Percentiles rank a stretch among this genome's conserved stretches.
phyloP scores from a whole-genome alignment of 2,888 invertebrate species.

The Apodemia zela region DNA sequence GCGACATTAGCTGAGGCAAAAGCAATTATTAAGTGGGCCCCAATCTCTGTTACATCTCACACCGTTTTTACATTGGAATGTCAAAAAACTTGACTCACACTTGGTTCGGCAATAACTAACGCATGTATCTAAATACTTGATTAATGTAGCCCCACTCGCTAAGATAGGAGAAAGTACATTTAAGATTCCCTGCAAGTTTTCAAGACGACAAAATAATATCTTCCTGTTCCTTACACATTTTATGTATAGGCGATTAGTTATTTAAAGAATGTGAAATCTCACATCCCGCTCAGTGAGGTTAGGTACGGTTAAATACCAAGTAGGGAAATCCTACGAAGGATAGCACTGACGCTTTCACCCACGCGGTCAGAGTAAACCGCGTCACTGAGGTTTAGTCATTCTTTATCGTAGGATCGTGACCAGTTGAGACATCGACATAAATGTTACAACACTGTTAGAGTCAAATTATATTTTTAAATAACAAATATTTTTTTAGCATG shows the following conservation, averaged over 20 bases:
- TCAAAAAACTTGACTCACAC: no score
- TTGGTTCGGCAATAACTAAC: no score
- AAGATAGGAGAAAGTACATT: neutral
- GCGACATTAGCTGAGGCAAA: no score
- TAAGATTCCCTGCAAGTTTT: slow-evolving; percentile 18
- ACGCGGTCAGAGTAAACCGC: slow-evolving; percentile 32
- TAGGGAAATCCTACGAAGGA: slow-evolving; percentile 43
- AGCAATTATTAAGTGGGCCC: no score
- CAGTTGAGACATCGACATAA: slow-evolving; percentile 19
- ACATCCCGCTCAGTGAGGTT: slow-evolving; percentile 37
- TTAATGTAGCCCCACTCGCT: neutral
- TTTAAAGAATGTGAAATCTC: slow-evolving; percentile 33
- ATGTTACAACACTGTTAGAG: neutral
- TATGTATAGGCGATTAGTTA: slow-evolving; percentile 25
- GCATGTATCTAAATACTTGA: no score
- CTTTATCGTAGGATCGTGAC: slow-evolving; percentile 38
- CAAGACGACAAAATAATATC: slow-evolving; percentile 11
- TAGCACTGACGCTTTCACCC: slow-evolving; percentile 53
- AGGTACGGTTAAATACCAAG: slow-evolving; percentile 45
- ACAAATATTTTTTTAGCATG: no score
- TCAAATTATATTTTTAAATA: no score
- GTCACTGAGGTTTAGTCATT: slow-evolving; percentile 30
- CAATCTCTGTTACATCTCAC: no score
- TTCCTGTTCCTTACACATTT: slow-evolving; percentile 4
- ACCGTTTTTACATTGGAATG: no score